Percentiles rank a stretch among this genome's conserved stretches.
Evolutionary conservation across 2,113 vertebrate species (phyloP).

Genomic region (Calyptomena viridis): DNA sequence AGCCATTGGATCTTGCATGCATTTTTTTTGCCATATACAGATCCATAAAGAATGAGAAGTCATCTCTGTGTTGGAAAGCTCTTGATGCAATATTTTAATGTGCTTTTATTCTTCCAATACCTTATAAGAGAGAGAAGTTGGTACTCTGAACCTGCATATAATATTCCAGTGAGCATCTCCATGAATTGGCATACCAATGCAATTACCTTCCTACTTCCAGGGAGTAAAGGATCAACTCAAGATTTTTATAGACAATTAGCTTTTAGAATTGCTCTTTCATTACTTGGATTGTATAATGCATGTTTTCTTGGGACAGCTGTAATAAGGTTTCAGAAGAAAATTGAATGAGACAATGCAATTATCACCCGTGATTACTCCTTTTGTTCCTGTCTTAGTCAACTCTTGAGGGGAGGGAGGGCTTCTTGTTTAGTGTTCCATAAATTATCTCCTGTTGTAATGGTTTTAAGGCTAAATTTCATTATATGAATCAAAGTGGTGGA

Average conservation of each 20-base stretch:
- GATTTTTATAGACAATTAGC: conserved; percentile 25
- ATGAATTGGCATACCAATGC: background rate
- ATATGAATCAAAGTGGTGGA: background rate
- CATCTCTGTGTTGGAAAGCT: background rate
- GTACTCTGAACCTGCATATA: background rate
- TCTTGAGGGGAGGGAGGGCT: background rate
- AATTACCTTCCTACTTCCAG: background rate
- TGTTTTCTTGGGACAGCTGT: conserved; percentile 27
- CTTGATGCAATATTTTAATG: background rate
- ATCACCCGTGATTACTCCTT: background rate
- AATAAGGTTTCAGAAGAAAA: conserved; percentile 32
- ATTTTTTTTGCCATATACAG: background rate
- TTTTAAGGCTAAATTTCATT: background rate
- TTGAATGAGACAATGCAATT: conserved; percentile 32
- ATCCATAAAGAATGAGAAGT: background rate
- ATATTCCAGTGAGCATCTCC: background rate
- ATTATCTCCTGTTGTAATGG: background rate
- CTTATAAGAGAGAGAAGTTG: background rate
- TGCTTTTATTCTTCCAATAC: background rate
- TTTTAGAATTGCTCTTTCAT: conserved; percentile 25
- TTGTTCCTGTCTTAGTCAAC: background rate
- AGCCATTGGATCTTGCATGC: background rate
- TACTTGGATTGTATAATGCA: background rate
- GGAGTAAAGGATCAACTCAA: background rate
- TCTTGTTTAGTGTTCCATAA: conserved; percentile 34